A percentile compares a stretch with the other conserved stretches of the same genome.
Conservation (phyloP, 1,140 invertebrate species). For the Zelostemma sp. region DNA sequence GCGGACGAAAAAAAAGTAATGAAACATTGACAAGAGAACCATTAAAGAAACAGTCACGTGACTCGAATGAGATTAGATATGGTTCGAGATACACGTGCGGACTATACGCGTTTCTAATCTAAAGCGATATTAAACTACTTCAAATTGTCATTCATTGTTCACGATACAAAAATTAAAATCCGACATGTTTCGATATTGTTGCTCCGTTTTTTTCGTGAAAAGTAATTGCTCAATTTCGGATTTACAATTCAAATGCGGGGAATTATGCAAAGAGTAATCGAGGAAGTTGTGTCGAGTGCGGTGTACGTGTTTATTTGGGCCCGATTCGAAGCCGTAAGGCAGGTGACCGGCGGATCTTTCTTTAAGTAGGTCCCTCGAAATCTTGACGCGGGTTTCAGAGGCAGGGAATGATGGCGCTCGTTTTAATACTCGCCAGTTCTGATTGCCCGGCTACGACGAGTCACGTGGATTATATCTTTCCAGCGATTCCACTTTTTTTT, state of each 20-base stretch:
- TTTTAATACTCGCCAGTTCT: neutral
- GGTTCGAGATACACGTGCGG: neutral
- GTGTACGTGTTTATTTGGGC: constrained; percentile 1
- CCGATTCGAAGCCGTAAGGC: constrained; percentile 9
- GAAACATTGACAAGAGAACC: neutral
- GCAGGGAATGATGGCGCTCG: neutral
- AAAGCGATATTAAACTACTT: neutral
- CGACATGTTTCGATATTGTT: no score
- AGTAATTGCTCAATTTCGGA: no score
- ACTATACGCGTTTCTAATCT: neutral
- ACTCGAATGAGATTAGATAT: neutral
- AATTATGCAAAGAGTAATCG: neutral
- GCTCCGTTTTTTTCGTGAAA: no score
- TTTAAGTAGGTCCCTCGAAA: constrained; percentile 17
- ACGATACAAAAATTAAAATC: no score
- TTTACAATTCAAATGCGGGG: neutral
- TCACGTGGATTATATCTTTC: no score
- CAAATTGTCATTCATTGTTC: no score
- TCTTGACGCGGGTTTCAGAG: constrained; percentile 2
- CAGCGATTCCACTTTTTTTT: no score
- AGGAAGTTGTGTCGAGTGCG: constrained; percentile 2
- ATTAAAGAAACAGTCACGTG: neutral
- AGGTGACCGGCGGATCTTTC: constrained; percentile 13
- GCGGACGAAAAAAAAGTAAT: neutral
- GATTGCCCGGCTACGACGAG: constrained; percentile 6